Base-by-base conservation (phyloP, 2,797 vertebrate genomes). In the Gallinago solitaria region DNA sequence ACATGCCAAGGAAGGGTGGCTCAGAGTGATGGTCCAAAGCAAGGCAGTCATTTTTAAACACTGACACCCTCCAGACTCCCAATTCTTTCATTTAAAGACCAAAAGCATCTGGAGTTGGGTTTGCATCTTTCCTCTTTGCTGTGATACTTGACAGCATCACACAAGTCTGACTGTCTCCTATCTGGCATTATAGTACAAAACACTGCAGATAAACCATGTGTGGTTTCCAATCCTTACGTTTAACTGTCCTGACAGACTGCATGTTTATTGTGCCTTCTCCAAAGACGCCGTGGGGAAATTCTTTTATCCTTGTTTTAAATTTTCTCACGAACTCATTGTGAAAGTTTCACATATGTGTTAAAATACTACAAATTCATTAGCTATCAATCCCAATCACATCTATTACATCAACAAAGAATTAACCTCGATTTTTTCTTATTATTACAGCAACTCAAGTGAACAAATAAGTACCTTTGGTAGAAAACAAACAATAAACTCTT, bases 201-300 rank as follows among this genome's bases (percentile, higher is more conserved):
- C 39, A 33, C 5, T 54, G 67, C 68, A 45, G 24, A 65, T 43
- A 75, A 80, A 33, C 15, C 51, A 27, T 0, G 5, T 5, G 18
- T 50, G 17, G 33, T 41, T 73, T 85, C 71, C 53, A 75, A 11
- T 25, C 33, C 61, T 50, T 16, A 57, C 35, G 33, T 33, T 74
- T 73, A 11, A 13, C 37, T 48, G 25, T 12, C 56, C n/a, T 6
- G 2, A 47, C 0, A 76, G 35, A 56, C 0, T 12, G 11, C 9
- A 41, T 1, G 0, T 47, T 53, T 48, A 65, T 35, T 32, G 23
- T 4, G 3, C 12, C 43, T 65, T 71, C 69, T 48, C 23, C 43
- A 67, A 56, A 71, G 59, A 53, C 32, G 23, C 19, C 64, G 45
- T 0, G 0, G 18, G 41, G 27, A 57, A 76, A 50, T 45, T 27